Conservation (phyloP, 2,888 invertebrate species). For the Erebia ligea region DNA sequence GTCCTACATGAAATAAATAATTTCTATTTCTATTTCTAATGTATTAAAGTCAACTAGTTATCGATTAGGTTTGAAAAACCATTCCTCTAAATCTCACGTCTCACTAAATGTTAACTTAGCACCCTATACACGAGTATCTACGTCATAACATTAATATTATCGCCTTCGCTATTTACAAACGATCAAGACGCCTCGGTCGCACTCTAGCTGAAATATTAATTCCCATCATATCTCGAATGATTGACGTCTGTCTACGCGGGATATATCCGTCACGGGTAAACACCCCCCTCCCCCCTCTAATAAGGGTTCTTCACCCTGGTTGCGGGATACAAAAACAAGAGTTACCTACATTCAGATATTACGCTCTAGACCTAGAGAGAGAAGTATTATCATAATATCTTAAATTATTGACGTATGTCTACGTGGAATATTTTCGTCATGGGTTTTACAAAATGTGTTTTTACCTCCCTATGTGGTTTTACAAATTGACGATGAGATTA, state of each 20-base stretch:
- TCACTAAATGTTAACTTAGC: constrained; percentile 17
- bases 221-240: constrained; percentile 78
- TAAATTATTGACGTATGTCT: constrained; percentile 79
- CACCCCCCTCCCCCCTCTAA: constrained; percentile 54
- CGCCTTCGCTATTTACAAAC: constrained; percentile 38
- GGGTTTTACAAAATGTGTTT: too few relatives aligned
- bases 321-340: not conserved
- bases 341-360: not conserved
- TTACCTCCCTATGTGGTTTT: constrained; percentile 48
- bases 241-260: constrained; percentile 80
- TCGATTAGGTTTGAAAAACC: not conserved
- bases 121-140: not conserved
- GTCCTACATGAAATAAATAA: too few relatives aligned
- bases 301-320: not conserved
- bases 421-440: constrained; percentile 80
- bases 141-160: constrained; percentile 13
- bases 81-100: constrained; percentile 5
- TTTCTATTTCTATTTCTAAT: too few relatives aligned
- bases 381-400: constrained; percentile 76
- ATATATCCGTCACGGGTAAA: constrained; percentile 80
- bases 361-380: constrained; percentile 34
- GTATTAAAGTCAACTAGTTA: not conserved
- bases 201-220: constrained; percentile 71
- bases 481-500: not conserved
- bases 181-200: constrained; percentile 55